Evolutionary conservation across 2,888 invertebrate genomes (phyloP).

Genomic region (Sussaba pulchella): DNA sequence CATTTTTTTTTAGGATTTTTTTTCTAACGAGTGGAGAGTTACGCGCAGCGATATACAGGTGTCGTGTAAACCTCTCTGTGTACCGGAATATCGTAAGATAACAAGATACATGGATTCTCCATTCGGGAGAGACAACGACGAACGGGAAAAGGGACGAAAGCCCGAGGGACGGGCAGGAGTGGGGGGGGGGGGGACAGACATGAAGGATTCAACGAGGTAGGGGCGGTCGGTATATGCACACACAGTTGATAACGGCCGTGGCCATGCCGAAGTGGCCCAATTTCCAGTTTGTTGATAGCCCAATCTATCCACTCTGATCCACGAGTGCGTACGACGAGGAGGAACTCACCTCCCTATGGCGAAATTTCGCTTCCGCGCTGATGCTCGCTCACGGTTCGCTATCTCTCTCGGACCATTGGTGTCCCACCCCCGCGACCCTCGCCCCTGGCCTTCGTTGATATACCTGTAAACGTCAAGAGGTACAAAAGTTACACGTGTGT

Average conservation of each 20-base stretch:
- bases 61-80: slow-evolving; percentile 42
- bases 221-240: not conserved
- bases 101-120: slow-evolving; percentile 67
- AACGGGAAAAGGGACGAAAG: slow-evolving; percentile 53
- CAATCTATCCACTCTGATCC: slow-evolving; percentile 60
- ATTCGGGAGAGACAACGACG: slow-evolving; percentile 49
- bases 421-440: not conserved
- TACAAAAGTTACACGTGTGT: slow-evolving; percentile 49
- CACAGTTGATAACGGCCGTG: slow-evolving; percentile 18
- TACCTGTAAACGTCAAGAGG: slow-evolving; percentile 39
- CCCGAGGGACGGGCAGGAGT: slow-evolving; percentile 38
- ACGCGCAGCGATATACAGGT: slow-evolving; percentile 26
- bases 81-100: slow-evolving; percentile 63
- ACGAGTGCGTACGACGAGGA: slow-evolving; percentile 38
- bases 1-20: not conserved
- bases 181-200: slow-evolving; percentile 25
- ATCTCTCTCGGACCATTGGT: slow-evolving; percentile 41
- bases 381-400: slow-evolving; percentile 15
- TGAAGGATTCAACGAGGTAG: slow-evolving; percentile 55
- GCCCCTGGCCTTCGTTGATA: not conserved
- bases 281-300: slow-evolving; percentile 66
- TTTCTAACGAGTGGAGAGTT: slow-evolving; percentile 3
- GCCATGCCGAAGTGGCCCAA: slow-evolving; percentile 62
- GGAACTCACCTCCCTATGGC: slow-evolving; percentile 54
- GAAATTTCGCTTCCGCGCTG: slow-evolving; percentile 4